These are phyloP conservation scores for Hydractinia echinata DNA, from an alignment of 30 jellyfish, hydroid and myxozoan species.

Conservation along the genomic window DNA sequence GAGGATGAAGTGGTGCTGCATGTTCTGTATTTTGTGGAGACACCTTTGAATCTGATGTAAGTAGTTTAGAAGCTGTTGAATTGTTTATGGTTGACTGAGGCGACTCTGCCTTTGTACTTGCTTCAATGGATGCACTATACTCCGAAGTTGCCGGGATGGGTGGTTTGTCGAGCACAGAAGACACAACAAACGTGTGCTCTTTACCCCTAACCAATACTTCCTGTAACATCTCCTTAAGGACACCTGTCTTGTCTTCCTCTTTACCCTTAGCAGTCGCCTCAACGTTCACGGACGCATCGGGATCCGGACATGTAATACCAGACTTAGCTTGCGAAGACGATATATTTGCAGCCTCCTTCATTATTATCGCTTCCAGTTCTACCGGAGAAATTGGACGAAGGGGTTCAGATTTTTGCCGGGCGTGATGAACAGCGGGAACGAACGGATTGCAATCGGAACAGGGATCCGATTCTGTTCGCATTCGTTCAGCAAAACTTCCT, in stretches of 20 bases:
- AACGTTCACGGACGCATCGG: too few species aligned
- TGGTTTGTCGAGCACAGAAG: constrained; percentile 16
- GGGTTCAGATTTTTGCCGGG: constrained; percentile 17
- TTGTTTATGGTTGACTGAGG: neutral
- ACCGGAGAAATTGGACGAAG: neutral
- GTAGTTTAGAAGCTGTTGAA: neutral
- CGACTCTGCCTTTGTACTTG: neutral
- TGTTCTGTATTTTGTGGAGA: neutral
- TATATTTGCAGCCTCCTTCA: too few species aligned
- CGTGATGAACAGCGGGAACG: neutral
- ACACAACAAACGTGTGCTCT: constrained; percentile 4
- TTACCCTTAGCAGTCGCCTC: too few species aligned
- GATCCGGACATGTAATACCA: too few species aligned
- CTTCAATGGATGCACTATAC: neutral
- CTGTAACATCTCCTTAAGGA: too few species aligned
- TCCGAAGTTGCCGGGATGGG: neutral
- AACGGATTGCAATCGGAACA: neutral
- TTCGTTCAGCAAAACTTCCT: neutral
- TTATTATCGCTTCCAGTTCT: too few species aligned
- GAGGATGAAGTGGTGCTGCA: constrained; percentile 1
- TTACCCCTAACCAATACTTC: neutral
- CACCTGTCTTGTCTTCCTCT: too few species aligned
- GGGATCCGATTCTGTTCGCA: constrained; percentile 6
- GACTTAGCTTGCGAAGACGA: too few species aligned
- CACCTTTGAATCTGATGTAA: neutral